These are phyloP conservation scores for Drosophila limbata DNA, from an alignment of 2,888 invertebrate species.

Conservation along the genomic window DNA sequence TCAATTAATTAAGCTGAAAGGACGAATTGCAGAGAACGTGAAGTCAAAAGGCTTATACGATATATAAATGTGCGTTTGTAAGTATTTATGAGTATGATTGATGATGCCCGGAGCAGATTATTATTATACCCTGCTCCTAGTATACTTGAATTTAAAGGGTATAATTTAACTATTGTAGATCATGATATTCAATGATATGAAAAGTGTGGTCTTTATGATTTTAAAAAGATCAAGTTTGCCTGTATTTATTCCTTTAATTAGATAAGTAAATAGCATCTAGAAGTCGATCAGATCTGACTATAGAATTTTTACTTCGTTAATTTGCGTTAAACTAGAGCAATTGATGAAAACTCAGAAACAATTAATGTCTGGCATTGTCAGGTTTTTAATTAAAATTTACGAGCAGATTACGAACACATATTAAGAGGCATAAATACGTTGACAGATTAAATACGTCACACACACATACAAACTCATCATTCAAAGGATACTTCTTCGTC, in stretches of 20 bases:
- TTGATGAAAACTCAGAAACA: constrained; percentile 7
- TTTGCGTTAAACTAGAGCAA: background rate
- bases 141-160: background rate
- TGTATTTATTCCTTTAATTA: too few relatives aligned
- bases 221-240: too few relatives aligned
- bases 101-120: constrained; percentile 8
- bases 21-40: constrained; percentile 5
- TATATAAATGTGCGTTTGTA: constrained; percentile 4
- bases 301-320: background rate
- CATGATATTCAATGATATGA: background rate
- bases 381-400: constrained; percentile 26
- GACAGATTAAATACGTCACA: constrained; percentile 14
- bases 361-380: constrained; percentile 21
- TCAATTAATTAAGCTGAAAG: constrained; percentile 13
- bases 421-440: constrained; percentile 10
- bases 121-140: background rate
- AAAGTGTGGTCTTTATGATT: too few relatives aligned
- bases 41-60: constrained; percentile 5
- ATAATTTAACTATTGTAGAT: background rate
- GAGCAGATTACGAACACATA: background rate
- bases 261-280: background rate
- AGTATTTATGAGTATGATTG: constrained; percentile 10
- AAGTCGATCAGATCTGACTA: background rate
- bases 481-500: background rate
- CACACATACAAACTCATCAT: background rate